Conservation (phyloP, 2,888 invertebrate genomes). For the Xanthia icteritia region DNA sequence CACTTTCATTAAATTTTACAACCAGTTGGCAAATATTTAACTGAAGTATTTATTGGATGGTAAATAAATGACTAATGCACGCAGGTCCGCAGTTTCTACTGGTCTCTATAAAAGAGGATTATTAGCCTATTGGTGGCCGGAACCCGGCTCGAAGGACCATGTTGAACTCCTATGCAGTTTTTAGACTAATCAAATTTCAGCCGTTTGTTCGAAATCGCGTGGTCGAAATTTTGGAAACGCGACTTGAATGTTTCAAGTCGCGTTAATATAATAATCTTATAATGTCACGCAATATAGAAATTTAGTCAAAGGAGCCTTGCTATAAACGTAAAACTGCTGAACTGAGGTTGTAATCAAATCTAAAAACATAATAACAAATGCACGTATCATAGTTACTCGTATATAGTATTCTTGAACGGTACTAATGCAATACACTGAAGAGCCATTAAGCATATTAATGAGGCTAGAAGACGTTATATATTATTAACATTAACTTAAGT, state of each 20-base stretch:
- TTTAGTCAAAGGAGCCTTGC: not conserved
- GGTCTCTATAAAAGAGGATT: not conserved
- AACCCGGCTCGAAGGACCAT: constrained; percentile 8
- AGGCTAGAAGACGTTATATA: constrained; percentile 8
- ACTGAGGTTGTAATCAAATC: not conserved
- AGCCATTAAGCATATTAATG: constrained; percentile 36
- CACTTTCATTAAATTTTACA: not conserved
- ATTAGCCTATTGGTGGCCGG: not conserved
- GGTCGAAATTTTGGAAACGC: not conserved
- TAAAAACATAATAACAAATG: constrained; percentile 12
- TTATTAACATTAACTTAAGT: constrained; percentile 4
- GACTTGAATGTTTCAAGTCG: too few species aligned
- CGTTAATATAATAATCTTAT: too few species aligned
- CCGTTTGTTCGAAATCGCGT: not conserved
- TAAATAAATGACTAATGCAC: not conserved
- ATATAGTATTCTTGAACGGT: constrained; percentile 36
- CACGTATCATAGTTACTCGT: constrained; percentile 7
- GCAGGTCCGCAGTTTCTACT: not conserved
- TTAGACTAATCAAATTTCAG: not conserved
- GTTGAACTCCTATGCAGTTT: not conserved
- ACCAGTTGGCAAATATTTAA: not conserved
- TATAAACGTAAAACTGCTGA: not conserved
- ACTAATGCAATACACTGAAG: constrained; percentile 7
- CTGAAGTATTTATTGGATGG: not conserved
- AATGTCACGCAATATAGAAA: not conserved